Evolutionary conservation across 2,797 vertebrate genomes (phyloP).

Genomic region (Mormyrus hasselquistii): DNA sequence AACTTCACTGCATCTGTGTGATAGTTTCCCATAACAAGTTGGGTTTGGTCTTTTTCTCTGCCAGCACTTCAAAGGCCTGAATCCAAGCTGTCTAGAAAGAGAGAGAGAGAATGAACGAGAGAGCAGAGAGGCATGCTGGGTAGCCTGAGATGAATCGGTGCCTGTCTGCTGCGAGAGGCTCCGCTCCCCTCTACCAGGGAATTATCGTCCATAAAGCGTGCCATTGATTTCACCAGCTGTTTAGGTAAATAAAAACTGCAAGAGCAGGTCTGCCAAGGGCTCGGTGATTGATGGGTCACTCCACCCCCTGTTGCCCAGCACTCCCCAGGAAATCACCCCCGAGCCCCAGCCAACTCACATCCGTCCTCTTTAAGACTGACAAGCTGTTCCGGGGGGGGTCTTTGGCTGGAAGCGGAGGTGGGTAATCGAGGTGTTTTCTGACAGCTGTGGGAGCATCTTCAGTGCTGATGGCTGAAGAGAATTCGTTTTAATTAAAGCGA

Average conservation of each 20-base stretch:
- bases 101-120: neutral
- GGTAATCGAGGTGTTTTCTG: neutral
- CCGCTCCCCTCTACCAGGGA: neutral
- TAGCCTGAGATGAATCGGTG: constrained; percentile 12
- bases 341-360: constrained; percentile 10
- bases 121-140: neutral
- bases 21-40: neutral
- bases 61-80: neutral
- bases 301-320: constrained; percentile 2
- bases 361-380: constrained; percentile 16
- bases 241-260: constrained; percentile 26
- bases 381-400: neutral
- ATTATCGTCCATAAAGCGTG: constrained; percentile 24
- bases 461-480: neutral
- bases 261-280: neutral
- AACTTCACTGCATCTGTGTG: neutral
- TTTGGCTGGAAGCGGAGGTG: neutral
- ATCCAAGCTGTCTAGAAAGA: neutral
- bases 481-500: neutral
- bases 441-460: neutral
- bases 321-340: constrained; percentile 25
- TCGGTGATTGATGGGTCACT: constrained; percentile 17
- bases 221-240: constrained; percentile 26
- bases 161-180: neutral
- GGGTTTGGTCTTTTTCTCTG: neutral